These are phyloP conservation scores for Platycercus adscitus DNA, from an alignment of 2,113 vertebrate species.

Conservation along the genomic window DNA sequence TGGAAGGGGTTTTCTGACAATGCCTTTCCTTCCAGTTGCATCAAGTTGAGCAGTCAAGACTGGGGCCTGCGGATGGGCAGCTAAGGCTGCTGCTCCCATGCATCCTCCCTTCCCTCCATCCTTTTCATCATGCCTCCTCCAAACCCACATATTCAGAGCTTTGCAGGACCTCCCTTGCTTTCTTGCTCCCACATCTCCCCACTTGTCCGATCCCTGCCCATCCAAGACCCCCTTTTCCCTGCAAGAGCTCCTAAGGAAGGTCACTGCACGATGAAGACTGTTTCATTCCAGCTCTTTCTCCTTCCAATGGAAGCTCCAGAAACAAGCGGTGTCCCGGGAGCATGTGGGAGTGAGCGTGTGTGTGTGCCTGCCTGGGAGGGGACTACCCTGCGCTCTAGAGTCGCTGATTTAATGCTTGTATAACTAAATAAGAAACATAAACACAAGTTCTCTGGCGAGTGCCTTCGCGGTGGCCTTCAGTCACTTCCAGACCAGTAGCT, in stretches of 20 bases:
- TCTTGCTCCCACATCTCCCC: background rate
- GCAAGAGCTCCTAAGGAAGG: background rate
- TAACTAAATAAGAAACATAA: constrained; percentile 61
- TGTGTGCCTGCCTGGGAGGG: constrained; percentile 20
- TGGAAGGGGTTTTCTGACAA: background rate
- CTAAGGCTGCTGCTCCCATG: background rate
- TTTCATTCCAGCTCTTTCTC: background rate
- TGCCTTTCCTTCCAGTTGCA: background rate
- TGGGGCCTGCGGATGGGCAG: background rate
- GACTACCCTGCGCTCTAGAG: background rate
- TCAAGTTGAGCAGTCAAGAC: background rate
- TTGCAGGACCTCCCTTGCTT: background rate
- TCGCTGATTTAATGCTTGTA: constrained; percentile 59
- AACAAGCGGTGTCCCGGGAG: background rate
- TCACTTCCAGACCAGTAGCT: constrained; percentile 64
- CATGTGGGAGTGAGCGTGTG: background rate
- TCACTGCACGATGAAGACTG: background rate
- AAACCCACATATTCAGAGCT: background rate
- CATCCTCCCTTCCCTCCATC: background rate
- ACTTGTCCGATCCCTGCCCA: background rate
- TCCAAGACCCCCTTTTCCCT: background rate
- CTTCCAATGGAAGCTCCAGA: background rate
- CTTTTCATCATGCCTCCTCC: background rate
- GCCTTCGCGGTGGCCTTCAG: background rate
- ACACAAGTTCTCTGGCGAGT: constrained; percentile 11